A percentile compares a stretch with the other conserved stretches of the same genome.
phyloP scores from a whole-genome alignment of 2,888 invertebrate species.

The Odontomyia ornata region DNA sequence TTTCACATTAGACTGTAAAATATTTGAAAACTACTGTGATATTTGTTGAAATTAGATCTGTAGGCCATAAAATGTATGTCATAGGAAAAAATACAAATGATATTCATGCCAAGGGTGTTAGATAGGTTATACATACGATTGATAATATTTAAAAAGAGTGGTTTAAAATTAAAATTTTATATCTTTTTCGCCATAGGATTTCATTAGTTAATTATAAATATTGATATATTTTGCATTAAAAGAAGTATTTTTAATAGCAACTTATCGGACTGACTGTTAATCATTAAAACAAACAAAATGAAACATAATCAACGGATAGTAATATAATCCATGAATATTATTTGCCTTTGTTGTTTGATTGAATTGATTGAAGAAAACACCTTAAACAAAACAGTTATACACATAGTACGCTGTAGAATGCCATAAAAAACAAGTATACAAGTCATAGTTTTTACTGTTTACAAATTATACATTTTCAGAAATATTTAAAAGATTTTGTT shows the following conservation, averaged over 20 bases:
- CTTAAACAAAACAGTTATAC: neutral
- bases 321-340: constrained; percentile 14
- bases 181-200: constrained; percentile 1
- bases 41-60: constrained; percentile 28
- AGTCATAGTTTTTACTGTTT: constrained; percentile 33
- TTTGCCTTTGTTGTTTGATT: neutral
- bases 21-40: constrained; percentile 43
- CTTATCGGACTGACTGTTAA: constrained; percentile 8
- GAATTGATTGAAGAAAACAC: neutral
- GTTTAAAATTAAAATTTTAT: neutral
- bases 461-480: constrained; percentile 30
- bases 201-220: neutral
- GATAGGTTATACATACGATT: neutral
- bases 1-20: constrained; percentile 16
- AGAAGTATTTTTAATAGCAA: constrained; percentile 11
- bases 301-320: neutral
- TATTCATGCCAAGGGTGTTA: constrained; percentile 19
- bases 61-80: neutral
- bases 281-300: neutral
- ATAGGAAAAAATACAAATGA: neutral
- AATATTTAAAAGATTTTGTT: constrained; percentile 39
- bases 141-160: constrained; percentile 8
- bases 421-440: constrained; percentile 29
- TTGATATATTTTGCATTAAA: constrained; percentile 8
- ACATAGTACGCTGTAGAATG: constrained; percentile 9